Conservation (phyloP, 2,113 vertebrate genomes). For the Tragelaphus buxtoni region DNA sequence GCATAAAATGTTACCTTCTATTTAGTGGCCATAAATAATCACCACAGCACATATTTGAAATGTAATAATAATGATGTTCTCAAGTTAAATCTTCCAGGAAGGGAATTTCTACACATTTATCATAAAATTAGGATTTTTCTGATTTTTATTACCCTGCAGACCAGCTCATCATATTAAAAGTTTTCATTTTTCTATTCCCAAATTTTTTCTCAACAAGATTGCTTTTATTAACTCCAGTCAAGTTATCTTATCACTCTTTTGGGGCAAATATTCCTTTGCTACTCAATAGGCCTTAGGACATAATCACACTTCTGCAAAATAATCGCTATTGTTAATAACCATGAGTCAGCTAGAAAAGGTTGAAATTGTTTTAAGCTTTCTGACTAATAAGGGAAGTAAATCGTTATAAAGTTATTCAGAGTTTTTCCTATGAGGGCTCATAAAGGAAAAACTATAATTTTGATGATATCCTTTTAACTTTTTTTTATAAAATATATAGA, state of each 20-base stretch:
- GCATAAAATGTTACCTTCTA: no score
- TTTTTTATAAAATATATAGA: background rate
- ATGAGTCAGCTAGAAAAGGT: background rate
- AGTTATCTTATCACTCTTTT: background rate
- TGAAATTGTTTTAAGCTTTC: conserved; percentile 13
- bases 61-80: background rate
- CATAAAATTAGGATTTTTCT: background rate
- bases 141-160: background rate
- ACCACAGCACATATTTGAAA: background rate
- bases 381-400: background rate
- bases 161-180: background rate
- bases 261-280: background rate
- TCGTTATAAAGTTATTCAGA: background rate
- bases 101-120: background rate
- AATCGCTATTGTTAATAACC: background rate
- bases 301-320: background rate
- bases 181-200: background rate
- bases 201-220: background rate
- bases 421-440: background rate
- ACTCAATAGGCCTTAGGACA: background rate
- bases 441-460: background rate
- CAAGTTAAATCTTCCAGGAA: background rate
- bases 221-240: background rate
- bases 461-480: background rate
- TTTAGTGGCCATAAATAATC: background rate